Percentiles rank a stretch among this genome's conserved stretches.
These are phyloP conservation scores for Hydriomena furcata DNA, from an alignment of 2,888 invertebrate genomes.

Conservation along the genomic window DNA sequence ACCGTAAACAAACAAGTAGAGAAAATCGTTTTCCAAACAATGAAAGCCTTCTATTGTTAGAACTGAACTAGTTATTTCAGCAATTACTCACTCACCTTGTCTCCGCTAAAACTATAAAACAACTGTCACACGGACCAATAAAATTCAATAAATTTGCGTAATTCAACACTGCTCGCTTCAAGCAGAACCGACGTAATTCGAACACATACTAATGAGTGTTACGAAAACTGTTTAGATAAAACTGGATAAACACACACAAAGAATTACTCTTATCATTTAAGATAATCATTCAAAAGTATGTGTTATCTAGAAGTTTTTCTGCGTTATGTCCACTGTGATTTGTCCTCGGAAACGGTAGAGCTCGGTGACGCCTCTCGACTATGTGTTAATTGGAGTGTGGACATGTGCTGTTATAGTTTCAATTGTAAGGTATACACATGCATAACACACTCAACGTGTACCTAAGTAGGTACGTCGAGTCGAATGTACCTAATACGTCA, in stretches of 20 bases:
- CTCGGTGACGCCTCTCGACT: conserved; percentile 38
- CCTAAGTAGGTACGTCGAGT: too few species aligned
- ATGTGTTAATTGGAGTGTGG: conserved; percentile 51
- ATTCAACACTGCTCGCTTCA: conserved; percentile 21
- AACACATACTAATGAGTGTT: conserved; percentile 18
- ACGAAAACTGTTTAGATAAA: conserved; percentile 33
- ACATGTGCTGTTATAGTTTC: conserved; percentile 28
- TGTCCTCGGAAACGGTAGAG: conserved; percentile 35
- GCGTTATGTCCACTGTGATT: conserved; percentile 35
- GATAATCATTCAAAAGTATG: conserved; percentile 33
- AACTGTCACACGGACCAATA: conserved; percentile 15
- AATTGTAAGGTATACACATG: conserved; percentile 11
- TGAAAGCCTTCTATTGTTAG: conserved; percentile 7
- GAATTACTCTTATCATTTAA: conserved; percentile 33
- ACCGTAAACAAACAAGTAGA: conserved; percentile 3
- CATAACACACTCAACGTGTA: neutral
- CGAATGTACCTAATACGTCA: neutral
- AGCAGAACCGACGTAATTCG: conserved; percentile 20
- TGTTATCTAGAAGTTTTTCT: conserved; percentile 37
- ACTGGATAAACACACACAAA: conserved; percentile 28
- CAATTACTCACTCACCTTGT: conserved; percentile 25
- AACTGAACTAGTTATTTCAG: conserved; percentile 1
- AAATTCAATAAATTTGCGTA: conserved; percentile 21
- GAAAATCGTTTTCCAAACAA: conserved; percentile 9
- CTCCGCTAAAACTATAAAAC: neutral